Evolutionary conservation across 2,797 vertebrate genomes (phyloP).

Genomic region (Halcyon chelicuti): DNA sequence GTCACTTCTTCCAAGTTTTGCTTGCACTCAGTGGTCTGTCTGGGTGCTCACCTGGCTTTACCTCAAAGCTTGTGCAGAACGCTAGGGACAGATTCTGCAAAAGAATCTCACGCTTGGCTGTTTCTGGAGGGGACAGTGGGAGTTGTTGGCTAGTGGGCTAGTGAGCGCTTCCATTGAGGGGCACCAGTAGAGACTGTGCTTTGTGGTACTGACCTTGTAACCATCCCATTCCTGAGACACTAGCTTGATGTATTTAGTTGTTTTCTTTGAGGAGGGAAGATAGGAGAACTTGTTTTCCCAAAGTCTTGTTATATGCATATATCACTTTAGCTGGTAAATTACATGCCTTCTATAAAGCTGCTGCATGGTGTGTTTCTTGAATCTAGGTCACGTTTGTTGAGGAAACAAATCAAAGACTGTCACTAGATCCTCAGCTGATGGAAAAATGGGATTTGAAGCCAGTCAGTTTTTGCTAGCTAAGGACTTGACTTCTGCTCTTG

Average conservation of each 20-base stretch:
- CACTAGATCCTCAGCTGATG: neutral
- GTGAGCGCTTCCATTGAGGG: neutral
- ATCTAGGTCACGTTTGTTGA: neutral
- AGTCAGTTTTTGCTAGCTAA: neutral
- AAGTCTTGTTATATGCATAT: neutral
- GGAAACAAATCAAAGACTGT: neutral
- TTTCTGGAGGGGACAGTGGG: neutral
- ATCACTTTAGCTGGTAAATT: neutral
- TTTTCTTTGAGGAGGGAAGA: neutral
- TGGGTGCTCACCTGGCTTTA: neutral
- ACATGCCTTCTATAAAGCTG: neutral
- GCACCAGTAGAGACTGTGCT: neutral
- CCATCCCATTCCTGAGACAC: neutral
- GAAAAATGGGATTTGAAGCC: neutral
- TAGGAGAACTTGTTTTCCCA: neutral
- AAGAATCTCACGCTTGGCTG: rapidly evolving
- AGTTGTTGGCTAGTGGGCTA: neutral
- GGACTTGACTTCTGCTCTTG: neutral
- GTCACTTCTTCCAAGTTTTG: neutral
- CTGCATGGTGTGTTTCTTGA: neutral
- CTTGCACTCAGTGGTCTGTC: neutral
- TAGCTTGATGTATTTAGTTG: neutral
- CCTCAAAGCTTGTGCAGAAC: neutral
- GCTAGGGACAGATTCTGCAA: neutral
- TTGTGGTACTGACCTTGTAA: neutral